Conservation (phyloP, 2,113 vertebrate species). For the Pseudorectes ferrugineus region DNA sequence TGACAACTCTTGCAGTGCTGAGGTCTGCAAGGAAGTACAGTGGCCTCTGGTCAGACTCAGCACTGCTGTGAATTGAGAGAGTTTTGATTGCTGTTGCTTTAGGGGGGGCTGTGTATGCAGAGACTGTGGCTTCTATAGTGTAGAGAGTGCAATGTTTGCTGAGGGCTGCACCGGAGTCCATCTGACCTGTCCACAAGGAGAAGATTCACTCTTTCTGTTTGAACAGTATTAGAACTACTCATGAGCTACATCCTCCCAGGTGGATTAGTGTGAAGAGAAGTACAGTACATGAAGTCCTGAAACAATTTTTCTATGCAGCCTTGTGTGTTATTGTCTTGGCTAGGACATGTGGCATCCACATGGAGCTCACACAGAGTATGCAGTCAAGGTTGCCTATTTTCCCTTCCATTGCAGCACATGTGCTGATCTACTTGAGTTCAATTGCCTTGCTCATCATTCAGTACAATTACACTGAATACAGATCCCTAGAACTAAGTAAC, state of each 20-base stretch:
- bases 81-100: not conserved
- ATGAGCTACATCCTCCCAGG: not conserved
- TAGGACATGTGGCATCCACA: not conserved
- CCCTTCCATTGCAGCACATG: fast-evolving
- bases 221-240: not conserved
- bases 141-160: not conserved
- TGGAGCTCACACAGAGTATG: not conserved
- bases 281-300: not conserved
- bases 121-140: not conserved
- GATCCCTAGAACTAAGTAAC: not conserved
- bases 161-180: not conserved
- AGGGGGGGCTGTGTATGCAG: not conserved
- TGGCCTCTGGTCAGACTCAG: not conserved
- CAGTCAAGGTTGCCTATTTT: fast-evolving
- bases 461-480: not conserved
- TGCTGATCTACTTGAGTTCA: not conserved
- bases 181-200: not conserved
- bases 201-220: not conserved
- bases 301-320: not conserved
- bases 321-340: not conserved
- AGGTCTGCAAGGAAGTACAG: not conserved
- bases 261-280: not conserved
- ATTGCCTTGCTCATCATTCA: not conserved
- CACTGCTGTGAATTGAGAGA: not conserved
- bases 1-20: not conserved